Evolutionary conservation across 30 jellyfish, hydroid and myxozoan species (phyloP).

Genomic region (Aurelia aurita complex sp. Pacific): DNA sequence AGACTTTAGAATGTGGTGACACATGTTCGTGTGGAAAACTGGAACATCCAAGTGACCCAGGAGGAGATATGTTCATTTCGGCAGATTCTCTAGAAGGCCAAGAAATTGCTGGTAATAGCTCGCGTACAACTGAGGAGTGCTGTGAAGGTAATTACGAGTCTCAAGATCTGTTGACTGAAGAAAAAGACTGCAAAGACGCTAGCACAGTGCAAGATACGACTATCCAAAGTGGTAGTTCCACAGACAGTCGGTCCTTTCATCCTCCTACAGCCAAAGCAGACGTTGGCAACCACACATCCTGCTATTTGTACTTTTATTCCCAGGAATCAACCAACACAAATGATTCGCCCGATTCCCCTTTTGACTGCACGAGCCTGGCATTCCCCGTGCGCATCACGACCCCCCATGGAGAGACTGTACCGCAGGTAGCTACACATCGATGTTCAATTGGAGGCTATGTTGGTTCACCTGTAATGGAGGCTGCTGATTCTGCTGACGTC

Average conservation of each 20-base stretch:
- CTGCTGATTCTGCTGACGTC: slow-evolving; percentile 39
- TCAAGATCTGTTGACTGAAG: too few species aligned
- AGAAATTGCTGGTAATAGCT: not conserved
- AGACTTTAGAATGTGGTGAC: not conserved
- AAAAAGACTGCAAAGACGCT: too few species aligned
- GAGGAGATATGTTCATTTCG: not conserved
- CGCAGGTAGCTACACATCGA: slow-evolving; percentile 33
- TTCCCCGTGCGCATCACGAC: slow-evolving; percentile 35
- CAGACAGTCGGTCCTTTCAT: not conserved
- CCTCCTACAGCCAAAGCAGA: not conserved
- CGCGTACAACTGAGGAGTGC: not conserved
- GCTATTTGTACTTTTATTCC: slow-evolving; percentile 28
- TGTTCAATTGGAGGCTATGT: not conserved
- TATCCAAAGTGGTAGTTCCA: not conserved
- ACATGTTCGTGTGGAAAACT: not conserved
- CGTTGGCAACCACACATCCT: slow-evolving; percentile 26
- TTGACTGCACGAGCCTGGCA: slow-evolving; percentile 28
- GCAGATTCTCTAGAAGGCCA: not conserved
- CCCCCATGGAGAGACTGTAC: slow-evolving; percentile 5
- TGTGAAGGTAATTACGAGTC: too few species aligned
- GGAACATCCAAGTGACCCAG: not conserved
- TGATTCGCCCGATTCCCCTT: slow-evolving; percentile 5
- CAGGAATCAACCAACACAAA: not conserved
- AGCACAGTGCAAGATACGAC: too few species aligned
- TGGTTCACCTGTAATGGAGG: not conserved